Conservation (phyloP, 2,113 vertebrate species). For the Dinomys branickii region DNA sequence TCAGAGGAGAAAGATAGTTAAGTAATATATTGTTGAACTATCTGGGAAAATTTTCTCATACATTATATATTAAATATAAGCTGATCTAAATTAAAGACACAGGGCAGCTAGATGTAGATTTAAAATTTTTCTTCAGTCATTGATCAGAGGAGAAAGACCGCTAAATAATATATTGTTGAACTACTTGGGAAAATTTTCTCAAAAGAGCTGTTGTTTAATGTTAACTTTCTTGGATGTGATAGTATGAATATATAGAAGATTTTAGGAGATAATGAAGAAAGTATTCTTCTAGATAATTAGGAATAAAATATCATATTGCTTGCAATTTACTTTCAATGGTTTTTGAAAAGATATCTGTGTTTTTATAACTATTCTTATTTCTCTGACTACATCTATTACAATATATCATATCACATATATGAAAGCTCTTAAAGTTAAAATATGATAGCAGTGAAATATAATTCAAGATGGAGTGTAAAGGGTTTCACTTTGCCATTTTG, state of each 20-base stretch:
- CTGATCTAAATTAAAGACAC: neutral
- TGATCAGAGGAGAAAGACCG: neutral
- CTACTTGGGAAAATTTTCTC: neutral
- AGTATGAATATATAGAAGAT: neutral
- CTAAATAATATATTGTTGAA: neutral
- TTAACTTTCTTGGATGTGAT: neutral
- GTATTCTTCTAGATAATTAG: neutral
- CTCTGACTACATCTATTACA: neutral
- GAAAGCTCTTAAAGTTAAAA: neutral
- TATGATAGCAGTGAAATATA: neutral
- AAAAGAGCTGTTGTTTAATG: neutral
- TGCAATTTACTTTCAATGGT: neutral
- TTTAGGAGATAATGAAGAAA: neutral
- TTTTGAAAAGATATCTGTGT: neutral
- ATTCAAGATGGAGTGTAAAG: neutral
- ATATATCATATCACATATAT: neutral
- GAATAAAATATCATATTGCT: neutral
- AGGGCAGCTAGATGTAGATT: neutral
- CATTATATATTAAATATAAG: neutral
- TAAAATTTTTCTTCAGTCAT: neutral
- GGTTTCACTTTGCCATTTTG: neutral
- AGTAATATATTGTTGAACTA: neutral
- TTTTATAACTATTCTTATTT: neutral
- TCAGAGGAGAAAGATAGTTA: neutral
- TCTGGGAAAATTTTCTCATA: neutral